Conservation (phyloP, 30 jellyfish, hydroid and myxozoan species). For the Turritopsis dohrnii region DNA sequence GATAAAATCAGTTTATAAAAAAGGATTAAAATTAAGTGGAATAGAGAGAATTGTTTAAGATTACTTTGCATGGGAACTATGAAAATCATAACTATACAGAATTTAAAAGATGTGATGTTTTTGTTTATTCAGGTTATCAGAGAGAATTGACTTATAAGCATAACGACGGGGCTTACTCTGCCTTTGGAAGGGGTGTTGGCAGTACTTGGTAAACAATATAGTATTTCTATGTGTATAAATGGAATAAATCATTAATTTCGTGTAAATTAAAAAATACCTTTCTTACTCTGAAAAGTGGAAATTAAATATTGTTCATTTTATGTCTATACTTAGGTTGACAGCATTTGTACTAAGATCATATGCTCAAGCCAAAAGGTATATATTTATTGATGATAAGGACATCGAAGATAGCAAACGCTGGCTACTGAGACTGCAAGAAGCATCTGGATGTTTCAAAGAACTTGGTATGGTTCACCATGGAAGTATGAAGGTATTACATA, state of each 20-base stretch:
- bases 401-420: slow-evolving; percentile 22
- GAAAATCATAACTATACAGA: neutral
- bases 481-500: slow-evolving; percentile 40
- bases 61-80: neutral
- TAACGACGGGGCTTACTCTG: slow-evolving; percentile 59
- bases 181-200: slow-evolving; percentile 64
- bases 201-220: slow-evolving; percentile 73
- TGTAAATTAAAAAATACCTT: too few species aligned
- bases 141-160: slow-evolving; percentile 76
- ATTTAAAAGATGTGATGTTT: neutral
- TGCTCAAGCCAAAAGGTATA: slow-evolving; percentile 58
- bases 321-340: slow-evolving; percentile 39
- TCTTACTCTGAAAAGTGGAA: neutral
- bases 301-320: neutral
- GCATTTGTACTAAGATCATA: slow-evolving; percentile 75
- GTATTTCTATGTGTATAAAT: too few species aligned
- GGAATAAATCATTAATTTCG: too few species aligned
- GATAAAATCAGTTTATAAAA: neutral
- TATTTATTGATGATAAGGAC: slow-evolving; percentile 54
- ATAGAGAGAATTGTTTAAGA: neutral
- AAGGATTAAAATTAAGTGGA: neutral
- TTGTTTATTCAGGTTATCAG: slow-evolving; percentile 57
- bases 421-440: slow-evolving; percentile 38
- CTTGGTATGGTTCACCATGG: slow-evolving; percentile 62
- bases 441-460: slow-evolving; percentile 59